Conservation (phyloP, 1,140 invertebrate genomes). For the Euschistus heros region DNA sequence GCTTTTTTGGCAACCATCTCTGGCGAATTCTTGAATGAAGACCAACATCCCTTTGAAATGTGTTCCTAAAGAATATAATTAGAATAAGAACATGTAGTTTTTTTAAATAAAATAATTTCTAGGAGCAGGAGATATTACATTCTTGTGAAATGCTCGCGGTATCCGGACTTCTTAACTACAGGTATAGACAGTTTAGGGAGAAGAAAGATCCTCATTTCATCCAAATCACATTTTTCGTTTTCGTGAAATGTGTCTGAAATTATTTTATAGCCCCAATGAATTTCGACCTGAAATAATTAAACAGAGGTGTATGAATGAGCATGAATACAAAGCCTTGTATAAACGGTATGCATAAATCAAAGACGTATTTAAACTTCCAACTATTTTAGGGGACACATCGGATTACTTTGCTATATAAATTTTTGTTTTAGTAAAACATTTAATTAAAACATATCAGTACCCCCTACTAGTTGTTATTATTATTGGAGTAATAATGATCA, state of each 20-base stretch:
- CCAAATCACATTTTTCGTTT: constrained; percentile 46
- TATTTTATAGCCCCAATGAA: constrained; percentile 42
- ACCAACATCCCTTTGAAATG: constrained; percentile 37
- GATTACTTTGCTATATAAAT: too few relatives aligned
- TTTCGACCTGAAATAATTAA: constrained; percentile 37
- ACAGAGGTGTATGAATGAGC: too few relatives aligned
- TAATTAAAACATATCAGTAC: too few relatives aligned
- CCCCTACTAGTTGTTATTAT: too few relatives aligned
- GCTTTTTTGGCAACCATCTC: constrained; percentile 37
- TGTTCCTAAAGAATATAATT: constrained; percentile 29
- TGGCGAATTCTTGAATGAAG: constrained; percentile 34
- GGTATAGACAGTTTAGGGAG: constrained; percentile 41
- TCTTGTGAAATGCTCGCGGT: constrained; percentile 40
- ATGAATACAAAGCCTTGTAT: too few relatives aligned
- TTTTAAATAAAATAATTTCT: background rate
- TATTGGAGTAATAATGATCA: too few relatives aligned
- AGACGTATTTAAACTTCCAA: too few relatives aligned
- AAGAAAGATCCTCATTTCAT: constrained; percentile 43
- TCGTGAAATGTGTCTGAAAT: constrained; percentile 46
- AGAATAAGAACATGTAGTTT: too few relatives aligned
- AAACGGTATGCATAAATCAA: too few relatives aligned
- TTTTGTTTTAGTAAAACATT: too few relatives aligned
- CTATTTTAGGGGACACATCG: too few relatives aligned
- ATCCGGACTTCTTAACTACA: constrained; percentile 43
- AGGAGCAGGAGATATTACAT: background rate